A percentile compares a stretch with the other conserved stretches of the same genome.
Conservation (phyloP, 1,140 invertebrate genomes). For the Mycetomoellerius zeteki region DNA sequence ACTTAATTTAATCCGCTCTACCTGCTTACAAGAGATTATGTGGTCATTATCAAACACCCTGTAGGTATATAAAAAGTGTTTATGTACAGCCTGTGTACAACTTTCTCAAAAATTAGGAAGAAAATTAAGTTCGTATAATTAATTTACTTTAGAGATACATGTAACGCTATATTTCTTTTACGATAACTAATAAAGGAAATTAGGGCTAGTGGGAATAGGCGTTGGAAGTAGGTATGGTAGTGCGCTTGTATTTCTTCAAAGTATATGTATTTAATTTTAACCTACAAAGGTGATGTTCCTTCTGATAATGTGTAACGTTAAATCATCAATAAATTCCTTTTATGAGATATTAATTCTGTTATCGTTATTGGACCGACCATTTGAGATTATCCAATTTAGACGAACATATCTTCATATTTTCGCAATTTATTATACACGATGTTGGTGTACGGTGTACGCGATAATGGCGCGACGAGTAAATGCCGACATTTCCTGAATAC, state of each 20-base stretch:
- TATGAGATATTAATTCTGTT: neutral
- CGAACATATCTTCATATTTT: conserved; percentile 6
- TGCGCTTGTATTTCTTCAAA: too few species aligned
- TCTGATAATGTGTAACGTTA: too few species aligned
- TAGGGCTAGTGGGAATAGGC: too few species aligned
- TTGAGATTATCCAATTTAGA: conserved; percentile 4
- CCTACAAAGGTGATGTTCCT: too few species aligned
- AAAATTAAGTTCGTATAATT: neutral
- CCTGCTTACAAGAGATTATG: too few species aligned
- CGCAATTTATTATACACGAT: conserved; percentile 7
- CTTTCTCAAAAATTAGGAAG: neutral
- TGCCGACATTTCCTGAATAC: neutral
- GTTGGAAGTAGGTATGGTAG: too few species aligned
- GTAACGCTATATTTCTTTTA: neutral
- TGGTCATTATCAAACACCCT: too few species aligned
- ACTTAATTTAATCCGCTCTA: too few species aligned
- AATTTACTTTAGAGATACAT: neutral
- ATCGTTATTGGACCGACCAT: neutral
- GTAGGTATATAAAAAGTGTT: too few species aligned
- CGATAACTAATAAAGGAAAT: neutral
- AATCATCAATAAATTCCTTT: too few species aligned
- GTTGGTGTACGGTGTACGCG: neutral
- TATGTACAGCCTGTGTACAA: neutral
- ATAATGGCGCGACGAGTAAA: neutral
- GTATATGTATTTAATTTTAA: too few species aligned